Evolutionary conservation across 1,140 invertebrate genomes (phyloP).

Genomic region (Drosophila melanogaster): DNA sequence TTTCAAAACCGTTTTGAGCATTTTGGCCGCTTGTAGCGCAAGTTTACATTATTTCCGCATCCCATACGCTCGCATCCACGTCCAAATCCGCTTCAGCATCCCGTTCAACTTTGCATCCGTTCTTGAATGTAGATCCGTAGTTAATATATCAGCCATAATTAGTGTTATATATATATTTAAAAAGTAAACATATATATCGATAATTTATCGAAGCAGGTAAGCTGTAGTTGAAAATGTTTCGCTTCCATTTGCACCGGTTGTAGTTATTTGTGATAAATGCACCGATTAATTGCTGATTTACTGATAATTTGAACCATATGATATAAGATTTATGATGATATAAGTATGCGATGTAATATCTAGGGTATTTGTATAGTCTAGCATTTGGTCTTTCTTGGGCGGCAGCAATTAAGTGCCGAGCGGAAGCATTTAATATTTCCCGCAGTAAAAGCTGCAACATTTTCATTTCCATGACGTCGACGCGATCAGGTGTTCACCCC

Average conservation of each 20-base stretch:
- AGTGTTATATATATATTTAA: background rate
- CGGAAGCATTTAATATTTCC: slow-evolving; percentile 41
- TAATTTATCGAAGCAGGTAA: slow-evolving; percentile 35
- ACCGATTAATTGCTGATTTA: slow-evolving; percentile 1
- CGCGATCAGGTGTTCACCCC: slow-evolving; percentile 41
- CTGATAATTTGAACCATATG: background rate
- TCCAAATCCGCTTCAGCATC: slow-evolving; percentile 14
- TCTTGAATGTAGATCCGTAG: slow-evolving; percentile 25
- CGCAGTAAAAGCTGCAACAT: slow-evolving; percentile 11
- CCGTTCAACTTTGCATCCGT: slow-evolving; percentile 23
- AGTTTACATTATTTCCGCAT: slow-evolving; percentile 21
- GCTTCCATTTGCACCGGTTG: slow-evolving; percentile 18
- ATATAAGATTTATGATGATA: background rate
- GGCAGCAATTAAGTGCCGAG: slow-evolving; percentile 22
- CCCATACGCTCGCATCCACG: slow-evolving; percentile 13
- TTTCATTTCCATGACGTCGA: slow-evolving; percentile 46
- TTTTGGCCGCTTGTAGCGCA: slow-evolving; percentile 28
- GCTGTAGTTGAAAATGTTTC: slow-evolving; percentile 16
- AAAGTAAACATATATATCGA: slow-evolving; percentile 1
- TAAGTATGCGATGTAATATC: background rate
- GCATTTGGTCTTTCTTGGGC: background rate
- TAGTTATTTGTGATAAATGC: slow-evolving; percentile 11
- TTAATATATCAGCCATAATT: slow-evolving; percentile 12
- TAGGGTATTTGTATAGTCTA: slow-evolving; percentile 8
- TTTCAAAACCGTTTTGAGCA: slow-evolving; percentile 20